Percentiles rank a stretch among this genome's conserved stretches.
These are phyloP conservation scores for Caenorhabditis sulstoni DNA, from an alignment of 2,888 invertebrate genomes.

Conservation along the genomic window DNA sequence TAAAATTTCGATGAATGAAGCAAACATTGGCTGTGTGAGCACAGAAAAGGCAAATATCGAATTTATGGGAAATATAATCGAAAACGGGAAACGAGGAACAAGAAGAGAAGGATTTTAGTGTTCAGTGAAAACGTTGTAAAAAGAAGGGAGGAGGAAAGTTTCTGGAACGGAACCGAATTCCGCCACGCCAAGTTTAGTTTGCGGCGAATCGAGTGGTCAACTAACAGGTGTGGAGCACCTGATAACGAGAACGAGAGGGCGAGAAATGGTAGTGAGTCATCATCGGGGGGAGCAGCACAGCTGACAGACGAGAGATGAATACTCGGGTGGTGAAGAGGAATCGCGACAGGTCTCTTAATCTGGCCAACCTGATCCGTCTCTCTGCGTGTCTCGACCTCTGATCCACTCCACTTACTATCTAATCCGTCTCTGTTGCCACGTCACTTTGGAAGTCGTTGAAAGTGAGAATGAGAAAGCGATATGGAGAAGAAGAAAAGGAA, in stretches of 20 bases:
- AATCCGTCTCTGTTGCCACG: slow-evolving; percentile 19
- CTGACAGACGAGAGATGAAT: background rate
- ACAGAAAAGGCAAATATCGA: slow-evolving; percentile 23
- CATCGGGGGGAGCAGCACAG: background rate
- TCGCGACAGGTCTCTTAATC: slow-evolving; percentile 24
- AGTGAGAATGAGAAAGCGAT: background rate
- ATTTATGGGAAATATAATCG: slow-evolving; percentile 19
- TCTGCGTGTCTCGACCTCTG: background rate
- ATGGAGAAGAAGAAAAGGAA: slow-evolving; percentile 12
- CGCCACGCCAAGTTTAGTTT: no score
- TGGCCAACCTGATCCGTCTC: slow-evolving; percentile 40
- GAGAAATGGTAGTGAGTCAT: slow-evolving; percentile 28
- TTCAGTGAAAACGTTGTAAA: slow-evolving; percentile 5
- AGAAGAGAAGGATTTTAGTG: background rate
- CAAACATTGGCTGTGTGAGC: slow-evolving; percentile 35
- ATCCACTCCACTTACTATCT: slow-evolving; percentile 12
- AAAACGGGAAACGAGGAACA: slow-evolving; percentile 9
- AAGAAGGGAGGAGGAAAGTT: slow-evolving; percentile 2
- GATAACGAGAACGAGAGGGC: no score
- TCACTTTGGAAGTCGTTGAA: slow-evolving; percentile 29
- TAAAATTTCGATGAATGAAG: slow-evolving; percentile 57
- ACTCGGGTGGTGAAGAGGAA: no score
- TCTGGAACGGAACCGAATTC: slow-evolving; percentile 10
- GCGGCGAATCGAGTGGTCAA: no score
- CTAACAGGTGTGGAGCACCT: no score